Evolutionary conservation across 2,797 vertebrate species (phyloP), one percentile per base, ranked within the genome.

Genomic region (Buphagus erythrorhynchus): DNA sequence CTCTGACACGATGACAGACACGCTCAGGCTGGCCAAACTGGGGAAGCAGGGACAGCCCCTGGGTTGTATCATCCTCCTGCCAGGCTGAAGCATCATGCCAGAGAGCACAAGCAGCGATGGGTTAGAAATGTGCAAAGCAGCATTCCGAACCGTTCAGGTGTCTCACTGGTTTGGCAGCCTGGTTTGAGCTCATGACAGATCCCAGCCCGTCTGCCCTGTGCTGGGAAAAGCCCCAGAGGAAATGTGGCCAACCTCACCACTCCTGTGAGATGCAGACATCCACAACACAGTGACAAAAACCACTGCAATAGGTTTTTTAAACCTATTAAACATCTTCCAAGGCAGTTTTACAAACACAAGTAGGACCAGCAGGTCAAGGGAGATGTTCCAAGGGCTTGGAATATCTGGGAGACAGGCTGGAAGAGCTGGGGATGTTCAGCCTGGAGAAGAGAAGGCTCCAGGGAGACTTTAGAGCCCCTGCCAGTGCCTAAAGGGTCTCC

Each of bases 81-180:
- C 1, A 2, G 38, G 36, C 36, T 61, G 59, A 13, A 57, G 19
- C 26, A 25, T 33, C 79, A 2, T 49, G 25, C 3, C 36, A 71
- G 52, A 40, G 18, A 59, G 14, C 16, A 40, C 0, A 2, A 71
- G 40, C 7, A 63, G 12, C 5, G 6, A 4, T 24, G 46, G 71
- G 18, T 21, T 58, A 26, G 67, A n/a, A 75, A 72, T 0, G 0
- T 31, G 38, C 22, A 85, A 52, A 52, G n/a, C 35, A 58, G 6
- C 24, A 24, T 38, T n/a, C 20, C 4, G 19, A 36, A 5, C 36
- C 31, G 6, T 43, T 80, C n/a, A 13, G 0, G 0, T 49, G n/a
- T 40, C 74, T 24, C 3, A 4, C 11, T 26, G 11, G 5, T 33
- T n/a, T 73, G 71, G 54, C 35, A 55, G 5, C 52, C 42, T 45